These are phyloP conservation scores for Elachura formosa DNA, from an alignment of 2,113 vertebrate genomes.

Conservation along the genomic window DNA sequence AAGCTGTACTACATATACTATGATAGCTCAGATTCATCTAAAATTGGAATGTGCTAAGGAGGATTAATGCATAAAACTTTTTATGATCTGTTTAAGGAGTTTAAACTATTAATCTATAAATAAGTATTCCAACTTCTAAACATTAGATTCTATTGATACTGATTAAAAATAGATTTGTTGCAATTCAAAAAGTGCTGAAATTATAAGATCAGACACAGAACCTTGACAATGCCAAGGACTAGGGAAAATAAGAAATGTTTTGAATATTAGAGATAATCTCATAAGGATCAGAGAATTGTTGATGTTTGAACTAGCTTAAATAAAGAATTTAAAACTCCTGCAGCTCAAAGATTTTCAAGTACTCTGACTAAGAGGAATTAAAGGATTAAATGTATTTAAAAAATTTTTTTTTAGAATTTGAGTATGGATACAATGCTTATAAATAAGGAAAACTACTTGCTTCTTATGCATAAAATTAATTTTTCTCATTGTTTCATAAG, in stretches of 20 bases:
- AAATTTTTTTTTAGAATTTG: background rate
- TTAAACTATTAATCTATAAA: conserved; percentile 14
- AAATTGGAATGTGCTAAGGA: conserved; percentile 2
- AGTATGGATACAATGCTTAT: background rate
- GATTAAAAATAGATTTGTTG: background rate
- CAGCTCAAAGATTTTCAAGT: conserved; percentile 30
- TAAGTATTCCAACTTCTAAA: background rate
- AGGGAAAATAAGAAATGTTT: background rate
- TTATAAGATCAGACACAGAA: background rate
- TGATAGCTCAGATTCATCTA: background rate
- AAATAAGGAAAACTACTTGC: background rate
- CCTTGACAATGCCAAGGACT: background rate
- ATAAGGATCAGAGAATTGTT: background rate
- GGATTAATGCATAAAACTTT: conserved; percentile 2
- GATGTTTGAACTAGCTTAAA: conserved; percentile 13
- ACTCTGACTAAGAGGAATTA: conserved; percentile 28
- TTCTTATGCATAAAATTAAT: background rate
- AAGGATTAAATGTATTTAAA: conserved; percentile 22
- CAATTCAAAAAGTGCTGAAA: background rate
- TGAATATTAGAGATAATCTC: background rate
- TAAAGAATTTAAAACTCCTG: conserved; percentile 24
- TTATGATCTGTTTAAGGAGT: conserved; percentile 6
- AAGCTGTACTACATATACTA: background rate
- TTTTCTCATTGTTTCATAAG: background rate
- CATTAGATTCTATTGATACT: background rate